Conservation (phyloP, 2,113 vertebrate species). For the Petaurus breviceps region DNA sequence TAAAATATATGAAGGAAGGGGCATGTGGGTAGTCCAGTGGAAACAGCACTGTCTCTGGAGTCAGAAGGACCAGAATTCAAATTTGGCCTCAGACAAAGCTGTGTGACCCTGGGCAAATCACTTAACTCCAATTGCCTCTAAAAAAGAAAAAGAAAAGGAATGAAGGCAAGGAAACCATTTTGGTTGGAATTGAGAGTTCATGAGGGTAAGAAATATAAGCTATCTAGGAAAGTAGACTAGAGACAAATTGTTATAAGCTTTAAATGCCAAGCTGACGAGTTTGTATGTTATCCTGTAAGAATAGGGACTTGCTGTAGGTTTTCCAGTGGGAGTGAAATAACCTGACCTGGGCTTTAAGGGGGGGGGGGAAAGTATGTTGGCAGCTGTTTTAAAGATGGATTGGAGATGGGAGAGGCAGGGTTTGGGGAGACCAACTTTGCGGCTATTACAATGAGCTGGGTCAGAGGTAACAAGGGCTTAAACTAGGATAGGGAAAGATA, state of each 20-base stretch:
- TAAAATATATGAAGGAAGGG: background rate
- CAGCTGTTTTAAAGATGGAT: background rate
- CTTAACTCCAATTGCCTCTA: too few species aligned
- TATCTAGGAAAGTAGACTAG: too few species aligned
- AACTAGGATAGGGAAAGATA: too few species aligned
- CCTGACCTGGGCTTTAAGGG: background rate
- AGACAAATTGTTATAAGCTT: background rate
- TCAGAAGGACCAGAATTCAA: too few species aligned
- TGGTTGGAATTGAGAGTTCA: too few species aligned
- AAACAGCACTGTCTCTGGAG: too few species aligned
- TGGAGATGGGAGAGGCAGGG: background rate
- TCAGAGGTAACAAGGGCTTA: too few species aligned
- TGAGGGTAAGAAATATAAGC: too few species aligned
- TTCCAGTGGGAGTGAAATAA: background rate
- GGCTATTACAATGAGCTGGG: background rate
- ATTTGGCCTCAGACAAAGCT: too few species aligned
- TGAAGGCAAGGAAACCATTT: background rate
- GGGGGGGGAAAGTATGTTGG: background rate
- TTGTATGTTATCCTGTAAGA: background rate
- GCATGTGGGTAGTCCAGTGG: background rate
- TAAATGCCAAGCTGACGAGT: background rate
- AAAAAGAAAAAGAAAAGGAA: background rate
- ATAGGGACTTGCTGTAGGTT: background rate
- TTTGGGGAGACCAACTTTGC: constrained; percentile 3
- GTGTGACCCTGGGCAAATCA: background rate